Percentiles rank a stretch among this genome's conserved stretches.
phyloP scores from a whole-genome alignment of 1,140 invertebrate genomes.

The Drosophila quadrilineata region DNA sequence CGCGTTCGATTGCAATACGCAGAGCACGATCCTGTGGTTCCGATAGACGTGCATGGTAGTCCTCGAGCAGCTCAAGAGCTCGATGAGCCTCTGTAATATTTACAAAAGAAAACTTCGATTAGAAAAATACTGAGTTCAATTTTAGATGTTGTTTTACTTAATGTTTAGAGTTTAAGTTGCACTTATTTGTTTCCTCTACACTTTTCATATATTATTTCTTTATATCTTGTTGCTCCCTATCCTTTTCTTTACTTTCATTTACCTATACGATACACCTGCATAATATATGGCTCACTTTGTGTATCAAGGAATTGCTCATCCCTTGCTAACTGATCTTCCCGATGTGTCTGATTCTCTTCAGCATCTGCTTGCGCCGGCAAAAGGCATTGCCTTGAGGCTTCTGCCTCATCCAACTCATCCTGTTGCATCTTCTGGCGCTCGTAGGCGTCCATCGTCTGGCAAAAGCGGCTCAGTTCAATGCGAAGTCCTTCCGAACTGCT shows the following conservation, averaged over 20 bases:
- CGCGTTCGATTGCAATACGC: conserved; percentile 96
- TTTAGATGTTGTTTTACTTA: too few species aligned
- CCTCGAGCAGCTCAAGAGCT: conserved; percentile 97
- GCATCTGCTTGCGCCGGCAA: neutral
- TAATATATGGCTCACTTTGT: conserved; percentile 46
- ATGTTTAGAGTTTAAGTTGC: too few species aligned
- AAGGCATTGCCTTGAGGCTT: neutral
- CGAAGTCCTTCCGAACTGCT: conserved; percentile 62
- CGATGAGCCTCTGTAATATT: conserved; percentile 96
- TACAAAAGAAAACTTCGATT: neutral
- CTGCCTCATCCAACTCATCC: neutral
- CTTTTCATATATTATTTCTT: neutral
- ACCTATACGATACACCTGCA: conserved; percentile 43
- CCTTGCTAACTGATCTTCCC: neutral
- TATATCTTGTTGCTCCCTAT: neutral
- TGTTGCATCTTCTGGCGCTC: conserved; percentile 34
- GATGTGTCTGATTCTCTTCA: neutral
- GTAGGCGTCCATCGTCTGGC: conserved; percentile 63
- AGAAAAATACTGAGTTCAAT: too few species aligned
- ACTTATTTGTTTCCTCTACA: neutral
- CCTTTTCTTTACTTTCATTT: neutral
- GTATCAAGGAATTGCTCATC: conserved; percentile 37
- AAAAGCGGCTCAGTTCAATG: conserved; percentile 63
- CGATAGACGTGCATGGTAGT: conserved; percentile 96
- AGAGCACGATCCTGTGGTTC: conserved; percentile 96